Evolutionary conservation across 2,797 vertebrate genomes (phyloP).

Genomic region (Meriones psammophilus): DNA sequence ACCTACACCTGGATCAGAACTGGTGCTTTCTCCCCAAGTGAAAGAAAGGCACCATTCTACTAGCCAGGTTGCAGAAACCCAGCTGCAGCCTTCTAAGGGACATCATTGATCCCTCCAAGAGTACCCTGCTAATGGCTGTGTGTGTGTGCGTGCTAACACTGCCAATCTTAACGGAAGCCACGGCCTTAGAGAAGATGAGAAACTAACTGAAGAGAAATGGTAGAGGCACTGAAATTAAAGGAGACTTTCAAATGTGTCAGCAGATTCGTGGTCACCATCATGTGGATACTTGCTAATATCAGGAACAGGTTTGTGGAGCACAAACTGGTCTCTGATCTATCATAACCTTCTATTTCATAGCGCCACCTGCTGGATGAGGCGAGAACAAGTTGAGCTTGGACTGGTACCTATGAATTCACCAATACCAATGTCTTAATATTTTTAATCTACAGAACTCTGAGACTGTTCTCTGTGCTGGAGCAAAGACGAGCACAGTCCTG

Average conservation of each 20-base stretch:
- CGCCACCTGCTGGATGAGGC: constrained; percentile 86
- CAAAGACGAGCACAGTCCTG: background rate
- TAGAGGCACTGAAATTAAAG: background rate
- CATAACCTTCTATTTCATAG: constrained; percentile 82
- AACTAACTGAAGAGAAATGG: constrained; percentile 8
- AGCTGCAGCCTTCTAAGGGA: constrained; percentile 39
- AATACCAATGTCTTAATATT: constrained; percentile 66
- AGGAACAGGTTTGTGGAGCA: constrained; percentile 51
- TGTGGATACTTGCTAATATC: background rate
- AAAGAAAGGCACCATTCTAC: constrained; percentile 67
- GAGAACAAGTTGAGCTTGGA: constrained; percentile 12
- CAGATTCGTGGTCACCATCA: constrained; percentile 5
- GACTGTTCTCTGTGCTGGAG: background rate
- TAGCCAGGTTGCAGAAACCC: background rate
- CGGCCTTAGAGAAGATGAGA: constrained; percentile 56
- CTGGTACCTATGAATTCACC: constrained; percentile 40
- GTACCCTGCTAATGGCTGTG: background rate
- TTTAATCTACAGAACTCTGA: background rate
- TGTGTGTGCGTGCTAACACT: background rate
- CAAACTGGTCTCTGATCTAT: background rate
- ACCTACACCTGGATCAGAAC: constrained; percentile 10
- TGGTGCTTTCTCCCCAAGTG: background rate
- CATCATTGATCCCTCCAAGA: background rate
- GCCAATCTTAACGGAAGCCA: constrained; percentile 2
- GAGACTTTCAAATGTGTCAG: constrained; percentile 43